Evolutionary conservation across 2,888 invertebrate genomes (phyloP), one percentile per base, ranked within the genome.

Genomic region (Globia sparganii): DNA sequence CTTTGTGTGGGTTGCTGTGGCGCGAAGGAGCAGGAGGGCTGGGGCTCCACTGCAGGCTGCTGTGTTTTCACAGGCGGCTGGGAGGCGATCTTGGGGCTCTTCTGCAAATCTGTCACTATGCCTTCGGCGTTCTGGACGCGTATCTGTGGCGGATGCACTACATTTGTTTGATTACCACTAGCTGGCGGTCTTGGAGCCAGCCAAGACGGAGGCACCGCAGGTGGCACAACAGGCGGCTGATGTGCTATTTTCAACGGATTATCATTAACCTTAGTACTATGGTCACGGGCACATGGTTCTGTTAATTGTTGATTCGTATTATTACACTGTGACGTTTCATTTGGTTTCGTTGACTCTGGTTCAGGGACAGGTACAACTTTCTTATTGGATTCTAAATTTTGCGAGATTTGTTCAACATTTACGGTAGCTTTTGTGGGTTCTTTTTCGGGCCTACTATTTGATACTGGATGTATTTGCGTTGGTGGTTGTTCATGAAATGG

Each of bases 201-300:
- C 96, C 96, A 96, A 74, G 96, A 93, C 46, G 95, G 84, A 15
- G 96, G 96, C 58, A 96, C 96, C 18, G 94, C 95, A 62, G 96
- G 96, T 46, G 96, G 96, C 76, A 92, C 74, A 79, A 84, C 93
- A 53, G 94, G 94, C 68, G 92, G 92, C 53, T 91, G 91, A 77
- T 90, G 88, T 72, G 87, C 77, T 80, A 87, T 82, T 83, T 91
- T 91, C 66, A 90, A 81, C 28, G 80, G 75, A 78, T 87, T 87
- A 81, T 89, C 86, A 79, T 87, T 90, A 77, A 83, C 86, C 72
- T 83, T 86, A 78, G 81, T 85, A 78, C 83, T 80, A 68, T 87
- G 85, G 75, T 87, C 88, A 86, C 84, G 78, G 79, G 78, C 85
- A 85, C 80, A 80, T 74, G 72, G 75, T 71, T 90, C 85, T 78